Evolutionary conservation across 2,888 invertebrate species (phyloP).

Genomic region (Hirtodrosophila alboralis): DNA sequence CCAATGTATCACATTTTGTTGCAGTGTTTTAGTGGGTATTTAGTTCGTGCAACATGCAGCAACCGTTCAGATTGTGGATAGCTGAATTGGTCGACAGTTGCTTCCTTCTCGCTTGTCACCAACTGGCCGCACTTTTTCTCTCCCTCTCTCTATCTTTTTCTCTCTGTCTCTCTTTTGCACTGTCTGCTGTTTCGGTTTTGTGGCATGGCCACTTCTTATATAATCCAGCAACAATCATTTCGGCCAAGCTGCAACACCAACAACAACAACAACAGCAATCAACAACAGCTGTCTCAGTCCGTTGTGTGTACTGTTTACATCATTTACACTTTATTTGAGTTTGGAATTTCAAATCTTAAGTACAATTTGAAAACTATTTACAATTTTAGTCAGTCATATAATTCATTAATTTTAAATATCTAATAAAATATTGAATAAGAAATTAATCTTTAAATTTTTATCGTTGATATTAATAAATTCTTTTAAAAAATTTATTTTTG

Average conservation of each 20-base stretch:
- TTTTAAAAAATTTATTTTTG: neutral
- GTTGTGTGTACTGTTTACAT: constrained; percentile 51
- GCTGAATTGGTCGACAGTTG: constrained; percentile 53
- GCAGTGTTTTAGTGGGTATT: constrained; percentile 72
- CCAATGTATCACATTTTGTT: constrained; percentile 3
- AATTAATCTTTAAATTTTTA: neutral
- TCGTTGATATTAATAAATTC: neutral
- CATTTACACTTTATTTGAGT: constrained; percentile 58
- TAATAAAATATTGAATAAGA: too few species aligned
- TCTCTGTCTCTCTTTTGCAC: constrained; percentile 28
- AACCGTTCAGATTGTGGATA: constrained; percentile 28
- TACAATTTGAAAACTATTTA: constrained; percentile 4
- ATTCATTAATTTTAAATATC: too few species aligned
- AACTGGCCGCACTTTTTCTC: constrained; percentile 26
- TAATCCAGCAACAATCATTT: constrained; percentile 76
- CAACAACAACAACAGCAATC: constrained; percentile 36
- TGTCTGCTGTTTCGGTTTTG: constrained; percentile 58
- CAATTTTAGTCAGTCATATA: neutral
- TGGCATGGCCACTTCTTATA: constrained; percentile 80
- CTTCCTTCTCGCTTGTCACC: constrained; percentile 69
- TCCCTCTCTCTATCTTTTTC: constrained; percentile 11
- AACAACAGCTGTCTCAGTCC: constrained; percentile 68
- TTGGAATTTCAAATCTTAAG: constrained; percentile 13
- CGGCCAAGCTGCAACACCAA: constrained; percentile 73
- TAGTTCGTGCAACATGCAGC: constrained; percentile 70